Evolutionary conservation across 2,113 vertebrate species (phyloP), one percentile per base, ranked within the genome.

Genomic region (Nematolebias whitei): DNA sequence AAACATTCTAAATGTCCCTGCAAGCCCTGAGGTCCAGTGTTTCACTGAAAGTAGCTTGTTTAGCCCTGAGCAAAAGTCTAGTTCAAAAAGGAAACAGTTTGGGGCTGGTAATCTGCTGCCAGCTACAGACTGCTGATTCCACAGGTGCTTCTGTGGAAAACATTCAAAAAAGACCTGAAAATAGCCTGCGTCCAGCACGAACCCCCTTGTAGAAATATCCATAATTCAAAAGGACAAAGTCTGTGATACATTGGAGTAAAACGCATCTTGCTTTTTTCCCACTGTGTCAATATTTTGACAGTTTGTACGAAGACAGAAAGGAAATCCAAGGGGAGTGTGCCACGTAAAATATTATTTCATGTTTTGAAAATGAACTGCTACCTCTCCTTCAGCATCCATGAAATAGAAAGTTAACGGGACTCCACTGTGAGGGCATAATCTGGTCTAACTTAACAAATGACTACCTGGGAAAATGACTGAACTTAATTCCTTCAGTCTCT

Each of bases 151-250:
- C 23, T 9, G 39, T 53, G 24, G 39, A 58, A 66, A 65, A 76
- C 76, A 63, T 69, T 61, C 66, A 53, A 68, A 80, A 66, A 83
- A 45, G 32, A 85, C 65, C 71, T 12, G 52, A 62, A n/a, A n/a
- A n/a, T 72, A 68, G 58, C 38, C 55, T 12, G 14, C 63, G 75
- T 86, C 77, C 82, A 45, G 53, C 47, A 53, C 35, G 63, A 26
- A 26, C 38, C 32, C 54, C 60, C 58, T 51, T 72, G 63, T 16
- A 64, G 53, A 32, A 66, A 39, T 63, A 85, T 85, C 76, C 82
- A 84, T 90, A 84, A 91, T 89, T 82, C 72, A 90, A 67, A 66
- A 86, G 77, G 74, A 88, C 87, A 87, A 87, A 87, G 78, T 69
- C 73, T 85, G 50, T 80, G 75, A 84, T 82, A 79, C 60, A 78